Conservation (phyloP, 2,888 invertebrate species). For the Digitonthophagus gazella region DNA sequence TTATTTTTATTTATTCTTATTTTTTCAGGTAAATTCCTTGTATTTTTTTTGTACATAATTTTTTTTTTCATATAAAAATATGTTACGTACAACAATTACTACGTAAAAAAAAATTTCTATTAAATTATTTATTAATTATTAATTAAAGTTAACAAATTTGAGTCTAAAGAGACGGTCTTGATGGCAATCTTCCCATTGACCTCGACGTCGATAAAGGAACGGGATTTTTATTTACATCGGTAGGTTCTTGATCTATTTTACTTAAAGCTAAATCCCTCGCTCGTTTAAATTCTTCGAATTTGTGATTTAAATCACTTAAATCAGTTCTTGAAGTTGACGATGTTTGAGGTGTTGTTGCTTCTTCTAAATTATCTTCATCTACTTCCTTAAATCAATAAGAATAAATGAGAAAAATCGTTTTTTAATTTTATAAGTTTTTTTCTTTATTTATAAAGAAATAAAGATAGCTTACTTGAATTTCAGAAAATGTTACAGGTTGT, state of each 20-base stretch:
- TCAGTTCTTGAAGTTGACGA: conserved; percentile 53
- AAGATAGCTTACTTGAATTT: conserved; percentile 69
- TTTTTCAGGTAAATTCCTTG: too few species aligned
- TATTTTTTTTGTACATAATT: neutral
- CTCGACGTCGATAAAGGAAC: conserved; percentile 39
- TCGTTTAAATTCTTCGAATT: conserved; percentile 59
- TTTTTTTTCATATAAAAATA: neutral
- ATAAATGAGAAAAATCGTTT: conserved; percentile 8
- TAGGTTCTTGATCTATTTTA: conserved; percentile 28
- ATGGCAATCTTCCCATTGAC: conserved; percentile 41
- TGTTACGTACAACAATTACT: neutral
- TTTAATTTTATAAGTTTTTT: conserved; percentile 1
- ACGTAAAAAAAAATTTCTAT: neutral
- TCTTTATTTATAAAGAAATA: too few species aligned
- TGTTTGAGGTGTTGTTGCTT: conserved; percentile 47
- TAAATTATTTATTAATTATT: conserved; percentile 1
- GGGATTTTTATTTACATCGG: conserved; percentile 35
- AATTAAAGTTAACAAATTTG: neutral
- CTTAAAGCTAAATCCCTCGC: conserved; percentile 48
- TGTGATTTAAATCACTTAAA: conserved; percentile 53
- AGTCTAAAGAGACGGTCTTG: conserved; percentile 45
- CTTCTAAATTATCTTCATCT: conserved; percentile 63
- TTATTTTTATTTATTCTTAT: too few species aligned
- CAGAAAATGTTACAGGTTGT: conserved; percentile 73
- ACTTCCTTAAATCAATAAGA: conserved; percentile 67